Conservation (phyloP, 1,140 invertebrate genomes). For the Prorops nasuta region DNA sequence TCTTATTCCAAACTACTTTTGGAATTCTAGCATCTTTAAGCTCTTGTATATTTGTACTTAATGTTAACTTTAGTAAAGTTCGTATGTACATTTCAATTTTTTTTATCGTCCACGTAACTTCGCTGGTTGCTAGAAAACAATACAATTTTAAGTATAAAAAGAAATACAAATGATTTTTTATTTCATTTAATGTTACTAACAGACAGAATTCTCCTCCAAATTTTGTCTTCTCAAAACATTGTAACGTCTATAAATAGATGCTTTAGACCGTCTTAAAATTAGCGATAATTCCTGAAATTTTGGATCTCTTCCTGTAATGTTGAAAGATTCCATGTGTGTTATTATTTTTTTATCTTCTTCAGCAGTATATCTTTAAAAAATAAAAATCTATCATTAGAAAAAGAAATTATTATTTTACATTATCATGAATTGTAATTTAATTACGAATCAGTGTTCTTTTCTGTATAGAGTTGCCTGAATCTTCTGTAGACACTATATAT, state of each 20-base stretch:
- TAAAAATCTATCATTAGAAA: conserved; percentile 1
- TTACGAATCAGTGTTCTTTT: conserved; percentile 2
- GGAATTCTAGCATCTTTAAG: conserved; percentile 38
- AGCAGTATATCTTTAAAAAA: conserved; percentile 14
- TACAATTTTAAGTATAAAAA: conserved; percentile 3
- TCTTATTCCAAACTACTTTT: conserved; percentile 34
- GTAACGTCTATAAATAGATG: conserved; percentile 26
- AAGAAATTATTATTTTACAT: background rate
- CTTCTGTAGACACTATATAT: conserved; percentile 39
- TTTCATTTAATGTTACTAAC: background rate
- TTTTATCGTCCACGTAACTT: conserved; percentile 19
- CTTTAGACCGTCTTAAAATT: conserved; percentile 21
- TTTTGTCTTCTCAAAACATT: conserved; percentile 7
- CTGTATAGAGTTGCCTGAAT: conserved; percentile 33
- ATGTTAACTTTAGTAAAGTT: conserved; percentile 26
- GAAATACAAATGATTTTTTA: conserved; percentile 1
- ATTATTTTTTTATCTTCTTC: conserved; percentile 32
- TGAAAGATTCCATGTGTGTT: conserved; percentile 10
- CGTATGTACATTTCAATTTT: conserved; percentile 29
- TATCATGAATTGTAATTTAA: conserved; percentile 11
- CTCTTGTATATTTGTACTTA: conserved; percentile 31
- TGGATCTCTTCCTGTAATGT: too few relatives aligned
- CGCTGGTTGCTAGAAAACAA: conserved; percentile 9
- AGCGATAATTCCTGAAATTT: conserved; percentile 21
- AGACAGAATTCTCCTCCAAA: background rate